Evolutionary conservation across 1,140 invertebrate species (phyloP), one percentile per base, ranked within the genome.

Genomic region (Drosophila tani): DNA sequence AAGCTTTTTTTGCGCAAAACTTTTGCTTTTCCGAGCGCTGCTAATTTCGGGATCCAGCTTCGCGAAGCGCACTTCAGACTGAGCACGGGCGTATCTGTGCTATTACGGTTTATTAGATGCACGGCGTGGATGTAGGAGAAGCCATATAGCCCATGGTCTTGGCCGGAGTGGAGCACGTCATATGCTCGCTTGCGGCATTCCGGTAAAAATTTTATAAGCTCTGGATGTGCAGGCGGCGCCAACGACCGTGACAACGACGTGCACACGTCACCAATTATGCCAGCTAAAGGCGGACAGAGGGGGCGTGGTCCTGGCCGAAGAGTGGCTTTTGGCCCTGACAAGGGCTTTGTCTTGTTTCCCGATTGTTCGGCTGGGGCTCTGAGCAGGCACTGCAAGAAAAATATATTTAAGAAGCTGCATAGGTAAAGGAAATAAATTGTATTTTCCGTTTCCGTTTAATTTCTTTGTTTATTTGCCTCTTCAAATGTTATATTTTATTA

Each of bases 241-340:
- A 86, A 82, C 63, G 69, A 76, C 81, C 50, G 32, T 51, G 45
- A 57, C 75, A 60, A 55, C 74, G 53, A 77, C 80, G 83, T 64
- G 83, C 67, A 80, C 84, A 87, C 84, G 73, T 81, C 69, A 76
- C 84, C 84, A 88, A 90, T 88, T 88, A 84, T 88, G 78, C 32
- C 46, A 5, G 24, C 17, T 40, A 67, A 69, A 55, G 53, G 53
- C 4, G 14, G 7, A 0, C 21, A 29, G 50, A 27, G 62, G 60
- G 62, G 49, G 24, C 53, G 57, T 29, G 51, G 27, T 60, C 40
- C 32, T 27, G 35, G 64, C 15, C 11, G 14, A 55, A 55, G 43
- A 60, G 79, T 76, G 70, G 43, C 65, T 76, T 73, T 68, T 67
- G 74, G 46, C 49, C 45, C 43, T 41, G 60, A 8, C 50, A 70